A percentile compares a stretch with the other conserved stretches of the same genome.
phyloP scores from a whole-genome alignment of 2,797 vertebrate genomes.

The Knipowitschia caucasica region DNA sequence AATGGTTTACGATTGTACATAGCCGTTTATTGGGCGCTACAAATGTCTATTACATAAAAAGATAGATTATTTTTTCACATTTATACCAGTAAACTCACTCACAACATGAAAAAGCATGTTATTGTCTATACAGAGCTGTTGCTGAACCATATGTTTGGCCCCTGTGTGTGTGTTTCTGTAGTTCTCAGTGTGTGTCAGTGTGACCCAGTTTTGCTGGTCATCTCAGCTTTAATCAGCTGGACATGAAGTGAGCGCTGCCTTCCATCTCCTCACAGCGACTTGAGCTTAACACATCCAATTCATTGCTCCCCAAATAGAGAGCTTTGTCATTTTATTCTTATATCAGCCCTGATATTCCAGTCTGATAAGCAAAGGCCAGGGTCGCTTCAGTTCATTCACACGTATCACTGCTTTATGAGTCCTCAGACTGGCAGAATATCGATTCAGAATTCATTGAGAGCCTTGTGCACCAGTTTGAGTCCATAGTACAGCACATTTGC shows the following conservation, averaged over 20 bases:
- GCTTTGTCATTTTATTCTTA: conserved; percentile 27
- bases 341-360: conserved; percentile 12
- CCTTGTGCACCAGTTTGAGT: background rate
- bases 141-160: conserved; percentile 3
- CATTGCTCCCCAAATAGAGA: background rate
- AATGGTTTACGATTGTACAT: too few relatives aligned
- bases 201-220: conserved; percentile 68
- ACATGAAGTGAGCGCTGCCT: conserved; percentile 27
- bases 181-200: conserved; percentile 35
- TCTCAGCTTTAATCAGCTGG: conserved; percentile 50
- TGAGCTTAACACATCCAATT: conserved; percentile 52
- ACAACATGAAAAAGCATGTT: background rate
- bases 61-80: too few relatives aligned
- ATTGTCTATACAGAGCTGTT: background rate
- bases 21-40: too few relatives aligned
- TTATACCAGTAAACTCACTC: too few relatives aligned
- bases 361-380: background rate
- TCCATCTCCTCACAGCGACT: conserved; percentile 47
- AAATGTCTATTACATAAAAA: too few relatives aligned
- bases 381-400: background rate
- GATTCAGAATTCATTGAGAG: background rate
- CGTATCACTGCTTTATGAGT: background rate
- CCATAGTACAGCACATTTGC: background rate
- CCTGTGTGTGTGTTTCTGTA: conserved; percentile 13
- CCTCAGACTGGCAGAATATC: background rate